Percentiles rank a stretch among this genome's conserved stretches.
These are phyloP conservation scores for Acyrthosiphon pisum DNA, from an alignment of 1,140 invertebrate genomes.

Conservation along the genomic window DNA sequence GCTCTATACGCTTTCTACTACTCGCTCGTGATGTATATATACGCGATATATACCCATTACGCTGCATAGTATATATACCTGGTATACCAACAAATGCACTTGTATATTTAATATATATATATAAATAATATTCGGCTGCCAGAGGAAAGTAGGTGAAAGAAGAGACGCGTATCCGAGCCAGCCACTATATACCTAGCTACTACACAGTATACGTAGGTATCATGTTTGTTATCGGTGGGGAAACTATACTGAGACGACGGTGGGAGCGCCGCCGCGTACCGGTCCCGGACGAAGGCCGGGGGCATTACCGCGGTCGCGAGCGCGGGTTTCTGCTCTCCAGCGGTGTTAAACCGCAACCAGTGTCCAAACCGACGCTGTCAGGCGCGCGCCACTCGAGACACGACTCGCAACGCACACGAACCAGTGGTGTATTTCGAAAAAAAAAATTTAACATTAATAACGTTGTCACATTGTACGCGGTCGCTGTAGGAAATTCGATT, in stretches of 20 bases:
- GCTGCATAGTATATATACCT: not conserved
- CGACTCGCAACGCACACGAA: not conserved
- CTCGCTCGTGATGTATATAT: not conserved
- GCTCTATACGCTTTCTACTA: slow-evolving; percentile 19
- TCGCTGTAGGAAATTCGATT: not conserved
- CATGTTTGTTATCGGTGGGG: not conserved
- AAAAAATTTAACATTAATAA: not conserved
- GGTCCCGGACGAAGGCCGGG: slow-evolving; percentile 47
- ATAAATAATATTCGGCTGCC: not conserved
- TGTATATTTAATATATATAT: not conserved
- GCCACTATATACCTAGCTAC: not conserved
- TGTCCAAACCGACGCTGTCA: slow-evolving; percentile 17
- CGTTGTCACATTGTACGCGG: not conserved
- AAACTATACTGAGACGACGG: not conserved
- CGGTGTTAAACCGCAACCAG: not conserved
- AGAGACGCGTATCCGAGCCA: not conserved
- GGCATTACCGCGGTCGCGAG: slow-evolving; percentile 1
- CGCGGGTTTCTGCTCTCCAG: slow-evolving; percentile 34
- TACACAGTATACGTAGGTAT: too few relatives aligned
- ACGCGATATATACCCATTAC: not conserved
- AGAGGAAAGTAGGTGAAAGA: slow-evolving; percentile 57
- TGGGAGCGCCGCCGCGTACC: not conserved
- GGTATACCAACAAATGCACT: not conserved
- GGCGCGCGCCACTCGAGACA: not conserved
- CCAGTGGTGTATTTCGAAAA: not conserved